Base-by-base conservation (phyloP, 2,888 invertebrate species). In the Napeogenes inachia region DNA sequence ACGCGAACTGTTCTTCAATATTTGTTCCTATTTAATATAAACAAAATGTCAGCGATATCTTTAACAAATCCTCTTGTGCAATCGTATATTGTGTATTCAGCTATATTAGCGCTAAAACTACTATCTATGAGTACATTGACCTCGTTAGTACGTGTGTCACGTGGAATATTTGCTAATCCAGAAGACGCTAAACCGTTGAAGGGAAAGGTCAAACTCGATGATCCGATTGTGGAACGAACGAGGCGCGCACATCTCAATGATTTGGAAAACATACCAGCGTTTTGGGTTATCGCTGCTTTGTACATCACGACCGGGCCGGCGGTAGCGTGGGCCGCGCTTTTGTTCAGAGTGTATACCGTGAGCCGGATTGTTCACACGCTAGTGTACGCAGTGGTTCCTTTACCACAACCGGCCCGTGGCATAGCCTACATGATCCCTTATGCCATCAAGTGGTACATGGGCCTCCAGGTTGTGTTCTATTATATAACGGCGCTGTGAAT, bases 241-340 rank as follows among this genome's bases (percentile, higher is more conserved):
- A 78, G 89, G 2, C 82, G 93, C 75, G 94, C 94, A 12, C 94
- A 95, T 76, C 85, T 92, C 71, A 95, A 95, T 74, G 95, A 95
- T 76, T 76, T 95, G 79, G 95, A 95, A 81, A 95, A 94, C 78
- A 94, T 95, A 60, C 90, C 93, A 0, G 88, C 92, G 1, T 95
- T 94, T 76, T 89, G 94, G 77, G 72, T 93, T 13, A 79, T 93
- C 42, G 93, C 92, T 4, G 88, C 92, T 4, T 76, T 93, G 61
- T 95, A 94, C 82, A 75, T 93, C 62, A 84, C 92, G 35, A 94
- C 93, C 0, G 85, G 86, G 0, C 94, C 95, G 0, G 79, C 69
- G 2, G 75, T 70, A 0, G 77, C 77, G 21, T 83, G 79, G 80
- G 87, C 89, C 4, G 78, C 75, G 30, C 67, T 84, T 8, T 75